A percentile compares a stretch with the other conserved stretches of the same genome.
Evolutionary conservation across 2,888 invertebrate genomes (phyloP).

Genomic region (Drosophila mettleri): DNA sequence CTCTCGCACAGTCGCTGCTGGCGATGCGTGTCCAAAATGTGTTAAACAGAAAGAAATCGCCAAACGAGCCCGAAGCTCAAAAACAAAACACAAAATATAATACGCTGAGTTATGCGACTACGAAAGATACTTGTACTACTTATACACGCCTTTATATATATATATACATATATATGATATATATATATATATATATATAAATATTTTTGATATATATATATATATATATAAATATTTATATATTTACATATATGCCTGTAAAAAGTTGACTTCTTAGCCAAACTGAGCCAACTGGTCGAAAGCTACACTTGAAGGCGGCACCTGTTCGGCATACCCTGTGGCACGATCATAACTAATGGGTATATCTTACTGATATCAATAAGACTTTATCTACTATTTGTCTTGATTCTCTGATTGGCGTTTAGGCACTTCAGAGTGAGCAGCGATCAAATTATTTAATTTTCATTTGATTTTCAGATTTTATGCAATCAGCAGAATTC

Average conservation of each 20-base stretch:
- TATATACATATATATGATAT: not conserved
- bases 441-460: not conserved
- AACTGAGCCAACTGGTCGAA: constrained; percentile 30
- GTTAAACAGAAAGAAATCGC: constrained; percentile 72
- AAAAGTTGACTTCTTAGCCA: constrained; percentile 17
- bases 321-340: constrained; percentile 39
- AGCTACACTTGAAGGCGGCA: constrained; percentile 31
- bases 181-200: not conserved
- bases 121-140: constrained; percentile 49
- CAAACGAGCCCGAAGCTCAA: constrained; percentile 29
- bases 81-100: constrained; percentile 25
- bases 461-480: too few species aligned
- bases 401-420: too few species aligned
- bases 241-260: constrained; percentile 29
- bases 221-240: constrained; percentile 1
- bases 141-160: constrained; percentile 15
- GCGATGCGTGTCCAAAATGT: constrained; percentile 62
- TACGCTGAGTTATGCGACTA: constrained; percentile 51
- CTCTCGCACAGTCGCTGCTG: constrained; percentile 18
- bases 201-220: too few species aligned
- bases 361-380: not conserved
- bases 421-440: not conserved
- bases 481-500: too few species aligned
- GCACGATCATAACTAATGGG: not conserved
- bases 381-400: not conserved